phyloP scores from a whole-genome alignment of 2,888 invertebrate genomes.

The Ligdia adustata region DNA sequence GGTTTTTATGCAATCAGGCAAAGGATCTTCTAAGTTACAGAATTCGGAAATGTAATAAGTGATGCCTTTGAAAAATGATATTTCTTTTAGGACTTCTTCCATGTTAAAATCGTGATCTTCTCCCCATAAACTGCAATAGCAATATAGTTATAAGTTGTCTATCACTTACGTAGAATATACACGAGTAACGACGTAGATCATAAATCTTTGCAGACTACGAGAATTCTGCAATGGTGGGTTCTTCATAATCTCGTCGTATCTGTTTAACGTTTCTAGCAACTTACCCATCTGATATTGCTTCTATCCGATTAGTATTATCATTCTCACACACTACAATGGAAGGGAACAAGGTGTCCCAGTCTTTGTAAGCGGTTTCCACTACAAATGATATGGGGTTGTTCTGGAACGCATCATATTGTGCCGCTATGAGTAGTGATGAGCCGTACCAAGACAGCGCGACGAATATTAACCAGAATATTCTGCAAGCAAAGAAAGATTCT shows the following conservation, averaged over 20 bases:
- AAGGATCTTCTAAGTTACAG: conserved; percentile 82
- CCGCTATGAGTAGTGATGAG: conserved; percentile 81
- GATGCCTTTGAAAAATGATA: conserved; percentile 88
- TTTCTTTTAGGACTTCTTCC: conserved; percentile 89
- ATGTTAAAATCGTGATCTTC: conserved; percentile 88
- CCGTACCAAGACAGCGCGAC: conserved; percentile 86
- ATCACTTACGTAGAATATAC: too few species aligned
- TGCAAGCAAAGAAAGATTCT: conserved; percentile 50
- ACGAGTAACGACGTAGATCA: too few species aligned
- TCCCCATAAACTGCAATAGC: conserved; percentile 86
- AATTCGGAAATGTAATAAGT: conserved; percentile 88
- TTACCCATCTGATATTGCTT: conserved; percentile 86
- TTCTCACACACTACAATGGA: conserved; percentile 89
- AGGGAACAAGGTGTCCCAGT: conserved; percentile 90
- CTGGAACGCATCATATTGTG: conserved; percentile 86
- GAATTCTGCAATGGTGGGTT: too few species aligned
- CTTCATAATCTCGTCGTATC: too few species aligned
- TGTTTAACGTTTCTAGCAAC: conserved; percentile 31
- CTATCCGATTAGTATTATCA: conserved; percentile 87
- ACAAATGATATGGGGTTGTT: conserved; percentile 91
- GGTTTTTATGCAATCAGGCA: conserved; percentile 82
- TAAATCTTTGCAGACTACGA: too few species aligned
- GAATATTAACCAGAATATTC: conserved; percentile 86
- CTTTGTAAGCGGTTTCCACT: conserved; percentile 89
- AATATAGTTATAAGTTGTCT: too few species aligned